Evolutionary conservation across 2,113 vertebrate genomes (phyloP).

Genomic region (Etheostoma cragini): DNA sequence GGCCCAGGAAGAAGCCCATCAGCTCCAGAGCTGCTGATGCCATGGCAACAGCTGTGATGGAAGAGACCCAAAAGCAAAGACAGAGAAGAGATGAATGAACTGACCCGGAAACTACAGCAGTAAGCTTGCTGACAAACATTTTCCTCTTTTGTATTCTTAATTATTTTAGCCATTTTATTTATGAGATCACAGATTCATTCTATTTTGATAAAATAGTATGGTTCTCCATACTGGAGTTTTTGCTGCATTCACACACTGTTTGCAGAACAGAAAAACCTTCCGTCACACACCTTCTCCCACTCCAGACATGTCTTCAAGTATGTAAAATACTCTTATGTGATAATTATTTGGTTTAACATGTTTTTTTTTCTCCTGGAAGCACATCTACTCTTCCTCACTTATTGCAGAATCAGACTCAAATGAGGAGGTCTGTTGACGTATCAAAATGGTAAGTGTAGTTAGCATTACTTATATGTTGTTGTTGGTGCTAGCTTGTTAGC

Average conservation of each 20-base stretch:
- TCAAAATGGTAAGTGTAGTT: too few relatives aligned
- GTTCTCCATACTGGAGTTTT: background rate
- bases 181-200: background rate
- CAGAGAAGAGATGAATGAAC: background rate
- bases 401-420: too few relatives aligned
- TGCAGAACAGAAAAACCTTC: background rate
- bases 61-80: background rate
- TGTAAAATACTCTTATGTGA: too few relatives aligned
- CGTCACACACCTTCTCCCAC: too few relatives aligned
- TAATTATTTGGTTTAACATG: too few relatives aligned
- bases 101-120: background rate
- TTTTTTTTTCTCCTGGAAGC: too few relatives aligned
- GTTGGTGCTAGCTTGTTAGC: too few relatives aligned
- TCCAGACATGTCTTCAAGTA: too few relatives aligned
- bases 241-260: background rate
- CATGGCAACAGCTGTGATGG: constrained; percentile 78
- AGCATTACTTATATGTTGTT: too few relatives aligned
- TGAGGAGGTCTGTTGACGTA: too few relatives aligned
- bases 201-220: background rate
- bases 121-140: background rate
- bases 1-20: constrained; percentile 89
- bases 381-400: too few relatives aligned
- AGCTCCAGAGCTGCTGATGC: constrained; percentile 90
- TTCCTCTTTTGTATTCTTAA: background rate
- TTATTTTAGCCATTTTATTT: background rate